These are phyloP conservation scores for Lycaon pictus DNA, from an alignment of 2,113 vertebrate species.

Conservation along the genomic window DNA sequence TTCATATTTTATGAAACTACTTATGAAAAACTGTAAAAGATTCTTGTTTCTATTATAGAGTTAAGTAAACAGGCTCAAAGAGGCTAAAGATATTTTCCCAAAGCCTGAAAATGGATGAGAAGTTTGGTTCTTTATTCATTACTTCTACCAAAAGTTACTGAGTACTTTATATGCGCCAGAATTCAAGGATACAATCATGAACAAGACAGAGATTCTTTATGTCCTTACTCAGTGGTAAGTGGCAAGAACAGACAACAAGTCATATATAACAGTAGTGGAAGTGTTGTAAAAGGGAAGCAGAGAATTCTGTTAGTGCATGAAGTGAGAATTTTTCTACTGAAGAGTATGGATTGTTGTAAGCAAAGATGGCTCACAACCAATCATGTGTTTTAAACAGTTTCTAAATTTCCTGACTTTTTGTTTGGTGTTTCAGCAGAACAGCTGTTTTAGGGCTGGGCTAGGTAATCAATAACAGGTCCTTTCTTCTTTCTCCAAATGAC, in stretches of 20 bases:
- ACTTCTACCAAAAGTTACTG: neutral
- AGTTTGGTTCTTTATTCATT: conserved; percentile 35
- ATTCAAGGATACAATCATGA: conserved; percentile 53
- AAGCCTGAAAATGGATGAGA: conserved; percentile 46
- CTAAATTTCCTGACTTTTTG: conserved; percentile 56
- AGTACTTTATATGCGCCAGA: neutral
- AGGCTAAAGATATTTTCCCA: conserved; percentile 4
- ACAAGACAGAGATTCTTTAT: conserved; percentile 15
- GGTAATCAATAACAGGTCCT: conserved; percentile 44
- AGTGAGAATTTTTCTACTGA: conserved; percentile 41
- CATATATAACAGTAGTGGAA: neutral
- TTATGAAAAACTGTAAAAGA: conserved; percentile 50
- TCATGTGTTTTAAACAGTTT: conserved; percentile 54
- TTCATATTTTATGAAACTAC: conserved; percentile 29
- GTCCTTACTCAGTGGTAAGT: conserved; percentile 22
- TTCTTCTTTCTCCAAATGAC: conserved; percentile 50
- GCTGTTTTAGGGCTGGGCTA: conserved; percentile 52
- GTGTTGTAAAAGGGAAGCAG: conserved; percentile 15
- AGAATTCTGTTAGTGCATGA: neutral
- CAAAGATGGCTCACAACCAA: conserved; percentile 50
- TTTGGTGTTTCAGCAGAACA: conserved; percentile 58
- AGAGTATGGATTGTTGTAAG: conserved; percentile 22
- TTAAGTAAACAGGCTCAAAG: conserved; percentile 41
- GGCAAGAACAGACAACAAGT: conserved; percentile 47
- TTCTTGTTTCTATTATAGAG: conserved; percentile 34